These are phyloP conservation scores for Drosophila merina DNA, from an alignment of 2,888 invertebrate genomes.

Conservation along the genomic window DNA sequence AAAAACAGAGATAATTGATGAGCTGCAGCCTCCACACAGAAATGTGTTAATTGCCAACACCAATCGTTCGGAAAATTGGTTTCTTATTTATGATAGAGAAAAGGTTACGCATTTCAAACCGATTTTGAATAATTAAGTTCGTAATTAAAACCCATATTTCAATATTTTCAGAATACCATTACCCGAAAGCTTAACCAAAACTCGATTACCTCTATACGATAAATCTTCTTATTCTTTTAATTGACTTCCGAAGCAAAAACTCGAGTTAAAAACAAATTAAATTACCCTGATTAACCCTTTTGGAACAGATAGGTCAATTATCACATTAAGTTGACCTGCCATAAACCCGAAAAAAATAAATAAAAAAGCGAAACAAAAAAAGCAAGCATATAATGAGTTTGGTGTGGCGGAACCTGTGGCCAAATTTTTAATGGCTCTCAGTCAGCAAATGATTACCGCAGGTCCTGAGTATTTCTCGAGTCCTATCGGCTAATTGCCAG, in stretches of 20 bases:
- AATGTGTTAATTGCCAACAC: constrained; percentile 54
- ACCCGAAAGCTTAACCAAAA: no score
- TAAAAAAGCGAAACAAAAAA: not conserved
- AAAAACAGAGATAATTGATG: constrained; percentile 24
- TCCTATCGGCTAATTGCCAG: constrained; percentile 71
- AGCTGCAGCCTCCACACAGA: constrained; percentile 24
- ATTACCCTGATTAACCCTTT: constrained; percentile 25
- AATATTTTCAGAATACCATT: no score
- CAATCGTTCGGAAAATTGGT: constrained; percentile 18
- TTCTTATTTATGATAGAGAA: not conserved
- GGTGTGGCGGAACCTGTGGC: constrained; percentile 7
- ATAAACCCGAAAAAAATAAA: constrained; percentile 17
- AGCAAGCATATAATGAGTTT: constrained; percentile 16
- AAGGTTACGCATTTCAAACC: not conserved
- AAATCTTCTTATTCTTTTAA: not conserved
- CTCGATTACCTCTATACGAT: not conserved
- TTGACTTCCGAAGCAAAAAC: not conserved
- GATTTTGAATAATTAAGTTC: not conserved
- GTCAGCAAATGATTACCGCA: constrained; percentile 57
- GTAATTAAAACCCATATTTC: no score
- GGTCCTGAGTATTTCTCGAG: constrained; percentile 32
- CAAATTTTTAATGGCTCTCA: constrained; percentile 36
- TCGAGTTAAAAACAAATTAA: constrained; percentile 17
- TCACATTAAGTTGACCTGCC: constrained; percentile 45
- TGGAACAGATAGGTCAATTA: constrained; percentile 41